Evolutionary conservation across 2,113 vertebrate genomes (phyloP), one percentile per base, ranked within the genome.

Genomic region (Cyprinodon tularosa): DNA sequence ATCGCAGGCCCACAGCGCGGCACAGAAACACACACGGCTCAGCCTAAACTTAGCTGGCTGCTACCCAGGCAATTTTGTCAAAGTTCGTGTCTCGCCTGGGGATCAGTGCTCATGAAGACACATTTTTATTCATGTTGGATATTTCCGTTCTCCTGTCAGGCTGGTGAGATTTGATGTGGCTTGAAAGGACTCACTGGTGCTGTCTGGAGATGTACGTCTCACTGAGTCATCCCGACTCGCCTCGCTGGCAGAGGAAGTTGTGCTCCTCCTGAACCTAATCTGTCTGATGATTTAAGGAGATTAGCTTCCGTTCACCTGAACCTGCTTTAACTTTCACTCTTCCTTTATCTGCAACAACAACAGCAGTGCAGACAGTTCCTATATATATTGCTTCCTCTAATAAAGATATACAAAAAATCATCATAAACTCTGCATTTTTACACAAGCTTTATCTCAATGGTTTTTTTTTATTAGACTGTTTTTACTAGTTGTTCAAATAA

Each of bases 41-140:
- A 68, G 68, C 79, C 86, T 88, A 83, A 77, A 87, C 88, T 85
- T 85, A 89, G 84, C 62, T 50, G 6, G 67, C 69, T 80, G 77
- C 71, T 66, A 71, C 84, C 85, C 78, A 48, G 71, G 80, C 5
- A 45, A 77, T 72, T 85, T 78, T 71, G 74, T 83, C 62, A 68
- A 72, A 77, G 79, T 85, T 86, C 0, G 45, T 29, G 65, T 62
- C 72, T 70, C 3, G 59, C 60, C 72, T 38, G 53, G 60, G 64
- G 76, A 80, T 29, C 17, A 12, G 11, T 20, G 47, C 72, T 69
- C 85, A 76, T 39, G 61, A 82, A 80, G 77, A 67, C 76, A 67
- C 74, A 80, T 80, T 74, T 29, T 66, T 37, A 38, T 50, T 77
- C 69, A 72, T 47, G 20, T 22, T 53, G 67, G 80, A 78, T 71